phyloP scores from a whole-genome alignment of 2,113 vertebrate species.

The Anolis sagrei region DNA sequence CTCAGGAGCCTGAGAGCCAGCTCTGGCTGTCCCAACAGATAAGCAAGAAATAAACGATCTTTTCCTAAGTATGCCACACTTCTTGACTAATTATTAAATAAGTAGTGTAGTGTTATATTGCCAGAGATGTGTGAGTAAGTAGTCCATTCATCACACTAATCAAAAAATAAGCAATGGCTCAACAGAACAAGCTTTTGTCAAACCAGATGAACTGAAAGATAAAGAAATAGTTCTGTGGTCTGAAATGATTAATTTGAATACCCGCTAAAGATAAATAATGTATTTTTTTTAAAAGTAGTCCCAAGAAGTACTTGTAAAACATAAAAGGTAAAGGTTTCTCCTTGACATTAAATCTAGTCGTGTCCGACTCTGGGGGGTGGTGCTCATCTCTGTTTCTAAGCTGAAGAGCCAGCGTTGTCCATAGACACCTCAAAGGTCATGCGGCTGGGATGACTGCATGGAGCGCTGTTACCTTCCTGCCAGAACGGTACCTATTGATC shows the following conservation, averaged over 20 bases:
- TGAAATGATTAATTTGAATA: slow-evolving; percentile 42
- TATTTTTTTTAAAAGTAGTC: neutral
- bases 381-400: too few species aligned
- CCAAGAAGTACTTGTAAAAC: neutral
- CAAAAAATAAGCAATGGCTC: slow-evolving; percentile 34
- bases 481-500: too few species aligned
- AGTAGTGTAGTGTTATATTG: slow-evolving; percentile 8
- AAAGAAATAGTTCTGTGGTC: slow-evolving; percentile 44
- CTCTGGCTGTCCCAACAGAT: slow-evolving; percentile 55
- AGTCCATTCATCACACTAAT: slow-evolving; percentile 59
- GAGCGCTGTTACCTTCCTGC: too few species aligned
- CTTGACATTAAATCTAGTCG: too few species aligned
- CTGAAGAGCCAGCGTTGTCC: too few species aligned
- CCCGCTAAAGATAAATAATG: neutral
- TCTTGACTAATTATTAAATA: slow-evolving; percentile 61
- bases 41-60: slow-evolving; percentile 53
- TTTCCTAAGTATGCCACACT: slow-evolving; percentile 47
- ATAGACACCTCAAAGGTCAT: too few species aligned
- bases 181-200: slow-evolving; percentile 56
- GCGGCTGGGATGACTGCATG: too few species aligned
- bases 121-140: slow-evolving; percentile 46
- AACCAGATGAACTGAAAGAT: slow-evolving; percentile 49
- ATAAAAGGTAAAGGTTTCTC: too few species aligned
- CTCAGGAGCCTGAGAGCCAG: slow-evolving; percentile 50
- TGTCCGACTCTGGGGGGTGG: too few species aligned